phyloP scores from a whole-genome alignment of 2,113 vertebrate species.

The Colinus virginianus region DNA sequence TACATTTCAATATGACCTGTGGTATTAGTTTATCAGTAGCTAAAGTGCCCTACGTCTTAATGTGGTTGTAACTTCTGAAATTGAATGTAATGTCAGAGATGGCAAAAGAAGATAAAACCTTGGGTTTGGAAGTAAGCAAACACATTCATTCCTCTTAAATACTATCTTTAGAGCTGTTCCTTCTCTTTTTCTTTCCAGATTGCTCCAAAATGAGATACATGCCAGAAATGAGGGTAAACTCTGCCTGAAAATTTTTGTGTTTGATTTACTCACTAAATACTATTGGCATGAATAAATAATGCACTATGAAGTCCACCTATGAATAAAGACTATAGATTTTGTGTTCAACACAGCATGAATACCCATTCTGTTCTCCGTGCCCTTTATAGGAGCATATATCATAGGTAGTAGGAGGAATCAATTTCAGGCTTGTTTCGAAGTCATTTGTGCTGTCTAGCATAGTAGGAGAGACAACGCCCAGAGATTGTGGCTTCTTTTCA shows the following conservation, averaged over 20 bases:
- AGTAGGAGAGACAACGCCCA: background rate
- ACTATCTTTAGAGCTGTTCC: background rate
- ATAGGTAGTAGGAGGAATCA: background rate
- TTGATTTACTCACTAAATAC: background rate
- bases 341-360: background rate
- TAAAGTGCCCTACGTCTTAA: background rate
- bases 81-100: background rate
- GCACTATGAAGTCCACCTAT: background rate
- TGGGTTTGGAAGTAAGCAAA: background rate
- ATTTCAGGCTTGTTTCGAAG: background rate
- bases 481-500: background rate
- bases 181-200: background rate
- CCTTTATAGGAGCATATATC: background rate
- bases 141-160: background rate
- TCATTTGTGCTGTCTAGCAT: background rate
- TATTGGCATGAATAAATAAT: background rate
- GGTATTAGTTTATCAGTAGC: background rate
- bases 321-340: background rate
- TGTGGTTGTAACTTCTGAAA: slow-evolving; percentile 6
- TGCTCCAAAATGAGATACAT: background rate
- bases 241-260: background rate
- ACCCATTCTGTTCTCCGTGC: background rate
- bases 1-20: slow-evolving; percentile 1
- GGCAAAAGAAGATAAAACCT: background rate
- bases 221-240: background rate